These are phyloP conservation scores for Phenganax stokvisi DNA, from an alignment of 92 coral and sea anemone genomes.

Conservation along the genomic window DNA sequence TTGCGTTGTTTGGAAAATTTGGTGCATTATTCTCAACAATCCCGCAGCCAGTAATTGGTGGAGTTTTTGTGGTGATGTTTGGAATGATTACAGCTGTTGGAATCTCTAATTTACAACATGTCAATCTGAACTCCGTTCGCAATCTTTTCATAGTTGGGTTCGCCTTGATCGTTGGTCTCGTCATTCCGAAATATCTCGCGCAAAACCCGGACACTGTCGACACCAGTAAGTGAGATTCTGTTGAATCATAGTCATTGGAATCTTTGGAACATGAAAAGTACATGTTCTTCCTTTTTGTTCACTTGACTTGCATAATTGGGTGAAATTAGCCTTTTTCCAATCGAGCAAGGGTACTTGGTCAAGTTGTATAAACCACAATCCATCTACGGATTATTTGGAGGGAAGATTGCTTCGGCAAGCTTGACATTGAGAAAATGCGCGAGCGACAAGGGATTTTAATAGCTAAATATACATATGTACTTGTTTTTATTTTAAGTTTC, in stretches of 20 bases:
- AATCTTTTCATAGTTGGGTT: conserved; percentile 77
- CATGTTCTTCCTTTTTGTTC: background rate
- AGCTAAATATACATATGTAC: too few species aligned
- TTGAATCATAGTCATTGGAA: background rate
- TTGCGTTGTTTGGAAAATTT: conserved; percentile 68
- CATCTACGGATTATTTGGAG: too few species aligned
- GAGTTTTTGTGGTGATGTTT: conserved; percentile 73
- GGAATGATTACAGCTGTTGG: conserved; percentile 81
- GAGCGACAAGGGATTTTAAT: too few species aligned
- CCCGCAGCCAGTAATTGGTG: conserved; percentile 88
- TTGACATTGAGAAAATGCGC: too few species aligned
- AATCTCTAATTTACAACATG: conserved; percentile 73
- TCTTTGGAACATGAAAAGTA: background rate
- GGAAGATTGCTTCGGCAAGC: too few species aligned
- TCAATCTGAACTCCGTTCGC: conserved; percentile 69
- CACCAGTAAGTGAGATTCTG: conserved; percentile 45
- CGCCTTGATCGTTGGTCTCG: conserved; percentile 67
- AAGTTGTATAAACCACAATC: too few species aligned
- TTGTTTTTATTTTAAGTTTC: too few species aligned
- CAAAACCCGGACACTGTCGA: conserved; percentile 56
- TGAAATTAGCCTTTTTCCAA: too few species aligned
- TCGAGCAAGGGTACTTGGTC: too few species aligned
- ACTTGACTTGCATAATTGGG: background rate
- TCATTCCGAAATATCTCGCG: conserved; percentile 59
- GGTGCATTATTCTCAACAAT: conserved; percentile 83